Percentiles rank a stretch among this genome's conserved stretches.
Evolutionary conservation across 2,888 invertebrate species (phyloP).

Genomic region (Gastracanthus pulcherrimus): DNA sequence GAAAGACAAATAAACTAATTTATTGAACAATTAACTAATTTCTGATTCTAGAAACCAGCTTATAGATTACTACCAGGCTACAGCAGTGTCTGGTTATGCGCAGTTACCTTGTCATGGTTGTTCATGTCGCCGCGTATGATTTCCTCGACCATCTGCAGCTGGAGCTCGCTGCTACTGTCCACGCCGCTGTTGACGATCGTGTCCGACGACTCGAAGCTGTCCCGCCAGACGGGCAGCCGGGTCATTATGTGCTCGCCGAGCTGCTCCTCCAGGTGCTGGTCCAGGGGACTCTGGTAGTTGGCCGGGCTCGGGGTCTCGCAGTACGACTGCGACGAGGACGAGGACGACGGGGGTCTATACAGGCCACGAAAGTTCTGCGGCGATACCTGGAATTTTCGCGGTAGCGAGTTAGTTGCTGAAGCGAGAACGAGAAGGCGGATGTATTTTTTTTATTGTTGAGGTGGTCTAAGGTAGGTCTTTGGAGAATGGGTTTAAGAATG

Average conservation of each 20-base stretch:
- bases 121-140: constrained; percentile 60
- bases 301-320: constrained; percentile 67
- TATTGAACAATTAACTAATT: no score
- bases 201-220: constrained; percentile 60
- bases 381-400: constrained; percentile 26
- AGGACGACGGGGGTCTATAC: constrained; percentile 63
- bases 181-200: constrained; percentile 63
- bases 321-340: constrained; percentile 69
- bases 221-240: constrained; percentile 56
- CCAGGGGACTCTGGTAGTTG: constrained; percentile 63
- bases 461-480: no score
- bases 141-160: constrained; percentile 66
- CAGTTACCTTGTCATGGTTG: constrained; percentile 25
- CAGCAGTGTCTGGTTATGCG: no score
- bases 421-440: no score
- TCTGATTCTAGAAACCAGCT: no score
- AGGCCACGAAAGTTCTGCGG: constrained; percentile 49
- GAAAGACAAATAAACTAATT: no score
- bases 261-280: constrained; percentile 62
- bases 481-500: no score
- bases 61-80: no score
- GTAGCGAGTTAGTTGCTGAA: no score
- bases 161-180: constrained; percentile 64
- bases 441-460: no score
- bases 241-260: constrained; percentile 61